phyloP scores from a whole-genome alignment of 1,140 invertebrate genomes.

The Octopus bimaculoides region DNA sequence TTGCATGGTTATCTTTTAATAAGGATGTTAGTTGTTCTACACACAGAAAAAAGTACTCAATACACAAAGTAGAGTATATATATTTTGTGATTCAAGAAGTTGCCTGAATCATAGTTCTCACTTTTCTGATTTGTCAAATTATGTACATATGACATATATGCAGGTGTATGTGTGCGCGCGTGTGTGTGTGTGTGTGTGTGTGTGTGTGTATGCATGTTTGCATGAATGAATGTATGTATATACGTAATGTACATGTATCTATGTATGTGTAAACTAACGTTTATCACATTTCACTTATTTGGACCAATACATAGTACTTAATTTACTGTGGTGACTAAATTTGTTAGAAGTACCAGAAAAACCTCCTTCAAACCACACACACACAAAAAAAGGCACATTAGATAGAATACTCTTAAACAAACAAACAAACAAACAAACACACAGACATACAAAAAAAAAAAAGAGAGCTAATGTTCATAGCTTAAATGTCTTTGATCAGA shows the following conservation, averaged over 20 bases:
- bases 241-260: background rate
- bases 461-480: background rate
- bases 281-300: too few species aligned
- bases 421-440: background rate
- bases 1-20: too few species aligned
- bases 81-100: too few species aligned
- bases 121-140: too few species aligned
- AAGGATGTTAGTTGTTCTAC: too few species aligned
- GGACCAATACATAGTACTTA: background rate
- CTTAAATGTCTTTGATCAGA: too few species aligned
- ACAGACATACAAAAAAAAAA: constrained; percentile 8
- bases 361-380: background rate
- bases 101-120: too few species aligned
- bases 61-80: too few species aligned
- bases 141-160: too few species aligned
- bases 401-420: background rate
- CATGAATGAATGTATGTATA: background rate
- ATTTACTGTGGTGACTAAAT: background rate
- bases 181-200: background rate
- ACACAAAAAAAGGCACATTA: background rate
- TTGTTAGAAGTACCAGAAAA: background rate
- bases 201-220: background rate
- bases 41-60: too few species aligned
- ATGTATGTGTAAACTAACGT: too few species aligned
- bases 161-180: background rate